These are phyloP conservation scores for Coturnix japonica DNA, from an alignment of 2,113 vertebrate genomes.

Conservation along the genomic window DNA sequence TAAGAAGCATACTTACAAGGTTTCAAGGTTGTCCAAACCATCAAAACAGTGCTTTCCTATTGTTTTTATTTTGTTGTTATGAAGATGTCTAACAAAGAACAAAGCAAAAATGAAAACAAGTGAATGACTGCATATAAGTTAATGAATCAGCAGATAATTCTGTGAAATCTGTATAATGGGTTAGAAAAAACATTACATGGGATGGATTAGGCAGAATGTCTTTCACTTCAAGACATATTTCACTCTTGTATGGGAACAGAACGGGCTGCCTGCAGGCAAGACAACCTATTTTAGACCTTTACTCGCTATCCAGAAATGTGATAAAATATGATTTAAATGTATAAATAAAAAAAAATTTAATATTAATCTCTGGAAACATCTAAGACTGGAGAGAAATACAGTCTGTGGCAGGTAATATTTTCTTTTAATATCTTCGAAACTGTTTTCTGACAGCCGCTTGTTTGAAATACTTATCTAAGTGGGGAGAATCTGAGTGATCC, in stretches of 20 bases:
- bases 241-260: not conserved
- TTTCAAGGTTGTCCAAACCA: constrained; percentile 94
- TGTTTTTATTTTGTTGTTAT: constrained; percentile 96
- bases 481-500: not conserved
- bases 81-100: constrained; percentile 87
- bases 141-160: not conserved
- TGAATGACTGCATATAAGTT: not conserved
- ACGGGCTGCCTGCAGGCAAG: not conserved
- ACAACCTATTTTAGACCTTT: not conserved
- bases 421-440: not conserved
- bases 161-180: not conserved
- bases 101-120: not conserved
- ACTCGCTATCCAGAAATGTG: not conserved
- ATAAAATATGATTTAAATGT: not conserved
- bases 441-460: not conserved
- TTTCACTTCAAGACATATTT: not conserved
- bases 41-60: constrained; percentile 89
- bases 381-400: not conserved
- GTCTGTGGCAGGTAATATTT: not conserved
- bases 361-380: not conserved
- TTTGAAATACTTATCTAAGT: not conserved
- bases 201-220: not conserved
- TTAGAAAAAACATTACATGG: not conserved
- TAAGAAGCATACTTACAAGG: constrained; percentile 87
- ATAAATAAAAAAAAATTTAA: not conserved